These are phyloP conservation scores for Nineta flava DNA, from an alignment of 2,888 invertebrate species.

Conservation along the genomic window DNA sequence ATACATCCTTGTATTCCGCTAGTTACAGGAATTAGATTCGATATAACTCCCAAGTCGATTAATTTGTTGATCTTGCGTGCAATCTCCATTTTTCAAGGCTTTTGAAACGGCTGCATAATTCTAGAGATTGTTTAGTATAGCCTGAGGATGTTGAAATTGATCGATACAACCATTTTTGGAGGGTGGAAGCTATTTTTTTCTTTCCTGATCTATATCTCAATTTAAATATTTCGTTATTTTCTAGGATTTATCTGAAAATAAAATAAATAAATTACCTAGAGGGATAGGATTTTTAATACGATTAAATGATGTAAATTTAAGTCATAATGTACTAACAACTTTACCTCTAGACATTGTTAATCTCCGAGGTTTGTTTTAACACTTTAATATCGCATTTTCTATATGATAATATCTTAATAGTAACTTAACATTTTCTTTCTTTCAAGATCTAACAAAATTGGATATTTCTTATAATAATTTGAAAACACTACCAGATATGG, in stretches of 20 bases:
- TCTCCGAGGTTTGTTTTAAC: constrained; percentile 49
- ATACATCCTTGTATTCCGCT: too few species aligned
- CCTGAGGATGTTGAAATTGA: too few species aligned
- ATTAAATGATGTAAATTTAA: constrained; percentile 53
- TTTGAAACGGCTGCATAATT: too few species aligned
- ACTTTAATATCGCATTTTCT: not conserved
- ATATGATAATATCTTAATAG: not conserved
- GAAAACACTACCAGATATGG: constrained; percentile 44
- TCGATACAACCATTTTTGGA: too few species aligned
- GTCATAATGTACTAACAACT: constrained; percentile 56
- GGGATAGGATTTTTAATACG: constrained; percentile 74
- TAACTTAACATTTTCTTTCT: not conserved
- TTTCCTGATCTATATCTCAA: too few species aligned
- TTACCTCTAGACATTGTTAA: constrained; percentile 69
- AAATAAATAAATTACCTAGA: constrained; percentile 52
- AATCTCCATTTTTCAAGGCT: too few species aligned
- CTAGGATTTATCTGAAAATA: constrained; percentile 68
- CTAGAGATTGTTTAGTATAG: too few species aligned
- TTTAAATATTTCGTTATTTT: too few species aligned
- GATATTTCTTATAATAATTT: constrained; percentile 60
- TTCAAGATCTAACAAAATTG: constrained; percentile 48
- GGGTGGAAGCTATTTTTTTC: too few species aligned
- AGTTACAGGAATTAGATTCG: too few species aligned
- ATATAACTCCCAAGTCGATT: too few species aligned
- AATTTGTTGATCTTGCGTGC: too few species aligned